Evolutionary conservation across 2,113 vertebrate genomes (phyloP).

Genomic region (Aviceda subcristata): DNA sequence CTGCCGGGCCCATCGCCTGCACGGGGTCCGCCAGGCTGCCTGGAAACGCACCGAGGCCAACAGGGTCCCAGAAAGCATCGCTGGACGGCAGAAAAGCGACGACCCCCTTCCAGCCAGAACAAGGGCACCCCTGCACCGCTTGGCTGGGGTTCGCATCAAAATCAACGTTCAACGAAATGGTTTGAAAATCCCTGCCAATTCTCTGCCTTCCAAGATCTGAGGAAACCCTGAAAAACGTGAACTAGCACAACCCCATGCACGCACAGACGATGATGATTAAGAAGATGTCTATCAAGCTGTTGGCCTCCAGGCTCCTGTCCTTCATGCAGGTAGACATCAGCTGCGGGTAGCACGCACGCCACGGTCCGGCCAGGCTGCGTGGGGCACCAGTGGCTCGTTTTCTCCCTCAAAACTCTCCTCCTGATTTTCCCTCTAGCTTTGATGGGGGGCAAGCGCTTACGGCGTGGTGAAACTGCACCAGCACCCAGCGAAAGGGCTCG

Average conservation of each 20-base stretch:
- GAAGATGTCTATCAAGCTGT: neutral
- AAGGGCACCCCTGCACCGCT: neutral
- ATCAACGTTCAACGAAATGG: neutral
- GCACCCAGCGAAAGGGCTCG: neutral
- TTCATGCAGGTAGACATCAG: neutral
- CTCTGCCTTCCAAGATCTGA: neutral
- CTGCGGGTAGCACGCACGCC: fast-evolving
- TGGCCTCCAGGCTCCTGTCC: neutral
- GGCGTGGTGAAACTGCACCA: neutral
- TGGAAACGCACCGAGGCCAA: neutral
- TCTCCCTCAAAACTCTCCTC: neutral
- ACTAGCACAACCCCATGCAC: fast-evolving
- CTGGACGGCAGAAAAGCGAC: neutral
- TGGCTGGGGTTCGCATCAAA: neutral
- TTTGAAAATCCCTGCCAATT: neutral
- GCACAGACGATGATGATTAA: fast-evolving
- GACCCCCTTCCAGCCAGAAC: neutral
- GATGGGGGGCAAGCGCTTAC: neutral
- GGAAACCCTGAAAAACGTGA: neutral
- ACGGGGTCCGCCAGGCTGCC: neutral
- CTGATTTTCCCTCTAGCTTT: neutral
- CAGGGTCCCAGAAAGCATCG: neutral
- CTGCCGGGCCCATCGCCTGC: neutral
- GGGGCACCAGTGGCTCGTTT: neutral
- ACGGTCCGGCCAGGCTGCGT: neutral